Conservation (phyloP, 2,888 invertebrate species). For the Drosophila greeni region DNA sequence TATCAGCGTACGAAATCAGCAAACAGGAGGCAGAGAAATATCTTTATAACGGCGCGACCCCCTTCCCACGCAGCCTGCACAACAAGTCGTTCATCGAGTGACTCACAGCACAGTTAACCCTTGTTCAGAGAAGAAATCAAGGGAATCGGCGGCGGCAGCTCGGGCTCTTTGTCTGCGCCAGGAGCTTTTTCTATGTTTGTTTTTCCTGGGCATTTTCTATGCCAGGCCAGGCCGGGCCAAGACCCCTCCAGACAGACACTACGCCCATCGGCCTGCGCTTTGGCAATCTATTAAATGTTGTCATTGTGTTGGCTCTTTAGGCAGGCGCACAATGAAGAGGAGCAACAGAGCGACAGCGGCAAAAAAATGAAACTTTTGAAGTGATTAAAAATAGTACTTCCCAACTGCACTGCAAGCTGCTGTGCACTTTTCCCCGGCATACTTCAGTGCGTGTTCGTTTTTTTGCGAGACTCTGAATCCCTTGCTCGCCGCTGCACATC, state of each 20-base stretch:
- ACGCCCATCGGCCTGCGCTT: conserved; percentile 9
- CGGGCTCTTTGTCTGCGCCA: conserved; percentile 35
- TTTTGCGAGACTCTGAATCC: conserved; percentile 19
- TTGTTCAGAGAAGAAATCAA: conserved; percentile 41
- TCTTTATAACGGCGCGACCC: conserved; percentile 58
- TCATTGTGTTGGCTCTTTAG: conserved; percentile 63
- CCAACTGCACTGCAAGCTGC: conserved; percentile 6
- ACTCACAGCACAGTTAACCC: conserved; percentile 65
- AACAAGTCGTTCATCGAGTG: conserved; percentile 47
- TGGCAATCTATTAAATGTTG: conserved; percentile 70
- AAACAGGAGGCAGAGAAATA: conserved; percentile 51
- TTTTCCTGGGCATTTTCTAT: conserved; percentile 46
- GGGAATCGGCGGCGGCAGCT: conserved; percentile 1
- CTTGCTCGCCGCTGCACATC: conserved; percentile 49
- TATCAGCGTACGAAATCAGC: conserved; percentile 60
- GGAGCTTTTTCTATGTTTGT: conserved; percentile 35
- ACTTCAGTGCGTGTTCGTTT: conserved; percentile 34
- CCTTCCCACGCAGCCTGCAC: conserved; percentile 1
- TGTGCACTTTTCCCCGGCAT: conserved; percentile 27
- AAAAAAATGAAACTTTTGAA: conserved; percentile 62
- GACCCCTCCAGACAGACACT: conserved; percentile 16
- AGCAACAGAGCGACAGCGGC: conserved; percentile 12
- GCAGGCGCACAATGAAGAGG: conserved; percentile 54
- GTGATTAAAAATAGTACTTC: conserved; percentile 70
- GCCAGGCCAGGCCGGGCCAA: conserved; percentile 6